A percentile compares a stretch with the other conserved stretches of the same genome.
phyloP scores from a whole-genome alignment of 2,797 vertebrate genomes.

The Cygnus olor region DNA sequence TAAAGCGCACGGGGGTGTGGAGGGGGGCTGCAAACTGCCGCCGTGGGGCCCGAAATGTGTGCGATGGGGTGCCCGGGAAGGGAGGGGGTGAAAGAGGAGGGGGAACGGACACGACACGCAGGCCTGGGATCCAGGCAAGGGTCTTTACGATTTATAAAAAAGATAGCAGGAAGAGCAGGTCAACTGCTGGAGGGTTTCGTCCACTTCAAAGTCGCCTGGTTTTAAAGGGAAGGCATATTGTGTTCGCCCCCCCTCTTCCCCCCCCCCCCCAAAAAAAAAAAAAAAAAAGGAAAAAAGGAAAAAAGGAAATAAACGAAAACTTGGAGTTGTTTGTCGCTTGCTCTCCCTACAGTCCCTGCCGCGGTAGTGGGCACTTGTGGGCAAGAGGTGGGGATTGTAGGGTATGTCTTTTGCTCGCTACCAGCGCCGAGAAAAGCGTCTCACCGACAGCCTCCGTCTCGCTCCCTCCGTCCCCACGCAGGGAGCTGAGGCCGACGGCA shows the following conservation, averaged over 20 bases:
- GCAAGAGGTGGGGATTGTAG: neutral
- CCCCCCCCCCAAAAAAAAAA: neutral
- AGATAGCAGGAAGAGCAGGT: neutral
- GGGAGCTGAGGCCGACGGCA: neutral
- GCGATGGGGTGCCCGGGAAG: neutral
- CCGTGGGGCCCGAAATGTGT: neutral
- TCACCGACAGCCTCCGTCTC: neutral
- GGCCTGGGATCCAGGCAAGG: neutral
- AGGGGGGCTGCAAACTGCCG: neutral
- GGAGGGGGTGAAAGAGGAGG: neutral
- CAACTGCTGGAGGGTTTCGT: accelerated
- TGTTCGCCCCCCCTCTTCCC: too few species aligned
- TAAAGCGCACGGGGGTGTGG: too few species aligned
- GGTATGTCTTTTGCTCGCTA: neutral
- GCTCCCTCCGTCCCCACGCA: neutral
- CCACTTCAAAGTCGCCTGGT: neutral
- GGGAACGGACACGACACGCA: neutral
- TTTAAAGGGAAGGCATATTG: neutral
- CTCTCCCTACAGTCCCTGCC: neutral
- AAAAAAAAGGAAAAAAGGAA: accelerated
- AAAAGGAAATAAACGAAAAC: neutral
- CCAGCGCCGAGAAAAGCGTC: neutral
- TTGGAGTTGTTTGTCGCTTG: neutral
- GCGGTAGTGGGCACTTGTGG: neutral
- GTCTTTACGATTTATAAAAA: neutral